Evolutionary conservation across 1,140 invertebrate species (phyloP), one percentile per base, ranked within the genome.

Genomic region (Drosophila murphyi): DNA sequence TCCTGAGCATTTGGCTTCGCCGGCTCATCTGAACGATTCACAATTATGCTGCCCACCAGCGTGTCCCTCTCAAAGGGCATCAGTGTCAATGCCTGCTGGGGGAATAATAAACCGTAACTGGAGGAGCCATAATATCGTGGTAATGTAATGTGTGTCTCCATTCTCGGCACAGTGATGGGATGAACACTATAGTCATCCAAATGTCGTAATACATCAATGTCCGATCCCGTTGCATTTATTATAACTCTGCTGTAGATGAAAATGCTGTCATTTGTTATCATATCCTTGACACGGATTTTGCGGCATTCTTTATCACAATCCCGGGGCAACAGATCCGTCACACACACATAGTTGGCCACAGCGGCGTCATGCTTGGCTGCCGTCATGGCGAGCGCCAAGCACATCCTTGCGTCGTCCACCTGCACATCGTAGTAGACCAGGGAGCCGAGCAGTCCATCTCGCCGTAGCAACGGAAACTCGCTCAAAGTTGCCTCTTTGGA

Each of bases 341-440:
- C 20, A 39, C 75, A 39, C 29, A 71, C 32, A 29, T 88, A 73
- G 39, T 88, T 88, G 8, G 43, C 61, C 31, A 78, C 78, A 32
- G 47, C 81, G 28, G 85, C 85, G 6, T 76, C 77, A 28, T 78
- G 54, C 5, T 68, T 48, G 5, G 67, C 71, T 3, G 85, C 85
- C 2, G 85, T 78, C 52, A 88, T 51, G 0, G 68, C 65, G 31
- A 88, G n/a, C 0, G 85, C 68, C 3, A 88, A n/a, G 12, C 85
- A 88, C 85, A 88, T 78, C 5, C 85, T 80, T 4, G 78, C 80
- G 31, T 88, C 85, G 32, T 88, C 85, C 39, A 80, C 2, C 51
- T 88, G 85, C 2, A 65, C 70, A 5, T 89, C 85, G 47, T 89
- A 88, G 78, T 89, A 88, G 34, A 85, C 85, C 8, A 88, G 20